These are phyloP conservation scores for Dicerorhinus sumatrensis DNA, from an alignment of 2,113 vertebrate genomes.

Conservation along the genomic window DNA sequence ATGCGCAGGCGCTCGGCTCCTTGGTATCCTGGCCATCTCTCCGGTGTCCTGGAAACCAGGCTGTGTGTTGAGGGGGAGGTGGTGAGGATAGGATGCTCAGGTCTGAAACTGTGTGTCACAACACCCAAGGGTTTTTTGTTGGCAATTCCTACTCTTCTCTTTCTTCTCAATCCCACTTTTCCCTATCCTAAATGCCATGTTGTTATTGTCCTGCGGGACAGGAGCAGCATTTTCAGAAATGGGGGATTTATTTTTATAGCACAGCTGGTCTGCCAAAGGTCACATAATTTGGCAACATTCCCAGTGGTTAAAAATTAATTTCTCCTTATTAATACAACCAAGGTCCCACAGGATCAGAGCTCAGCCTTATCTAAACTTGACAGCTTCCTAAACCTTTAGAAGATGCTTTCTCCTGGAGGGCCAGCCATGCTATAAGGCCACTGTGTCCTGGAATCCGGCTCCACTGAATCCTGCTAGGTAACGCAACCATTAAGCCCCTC, in stretches of 20 bases:
- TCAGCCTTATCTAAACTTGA: constrained; percentile 91
- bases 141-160: constrained; percentile 73
- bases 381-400: constrained; percentile 90
- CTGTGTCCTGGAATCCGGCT: constrained; percentile 74
- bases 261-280: constrained; percentile 91
- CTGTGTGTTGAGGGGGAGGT: neutral
- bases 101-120: constrained; percentile 69
- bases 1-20: neutral
- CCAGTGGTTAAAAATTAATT: constrained; percentile 94
- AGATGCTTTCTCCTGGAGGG: constrained; percentile 86
- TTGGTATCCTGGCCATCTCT: constrained; percentile 67
- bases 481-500: constrained; percentile 15
- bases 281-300: constrained; percentile 91
- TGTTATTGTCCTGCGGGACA: constrained; percentile 82
- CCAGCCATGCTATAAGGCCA: constrained; percentile 83
- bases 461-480: constrained; percentile 74
- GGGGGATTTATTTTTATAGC: constrained; percentile 89
- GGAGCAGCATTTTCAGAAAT: constrained; percentile 84
- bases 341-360: constrained; percentile 89
- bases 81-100: neutral
- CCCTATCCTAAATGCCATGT: constrained; percentile 71
- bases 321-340: constrained; percentile 92
- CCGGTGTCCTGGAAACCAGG: constrained; percentile 62
- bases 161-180: constrained; percentile 55
- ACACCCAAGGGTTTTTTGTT: constrained; percentile 36